Evolutionary conservation across 2,113 vertebrate species (phyloP), one percentile per base, ranked within the genome.

Genomic region (Lates calcarifer): DNA sequence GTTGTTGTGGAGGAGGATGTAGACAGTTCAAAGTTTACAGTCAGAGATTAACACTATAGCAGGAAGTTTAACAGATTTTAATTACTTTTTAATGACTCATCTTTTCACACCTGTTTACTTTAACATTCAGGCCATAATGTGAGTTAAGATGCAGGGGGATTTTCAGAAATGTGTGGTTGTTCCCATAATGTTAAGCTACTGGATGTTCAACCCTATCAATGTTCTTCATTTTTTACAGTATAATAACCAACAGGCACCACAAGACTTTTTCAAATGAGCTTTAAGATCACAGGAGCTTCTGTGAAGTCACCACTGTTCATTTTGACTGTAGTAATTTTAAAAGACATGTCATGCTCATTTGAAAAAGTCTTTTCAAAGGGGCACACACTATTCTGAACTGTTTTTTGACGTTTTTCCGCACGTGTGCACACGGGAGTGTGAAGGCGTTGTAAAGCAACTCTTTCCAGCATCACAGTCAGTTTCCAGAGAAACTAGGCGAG

Each of bases 381-480:
- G 58, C 14, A 51, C 51, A 63, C 33, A 18, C 31, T 45, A 58
- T 65, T 79, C 61, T 53, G 13, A 82, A 65, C 39, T n/a, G 8
- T 20, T 33, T 65, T 67, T 72, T 82, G 80, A 89, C 64, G 69
- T 90, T 86, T 85, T 73, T 31, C 57, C 68, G 74, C 78, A 74
- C n/a, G 7, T 33, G 39, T 33, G 29, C 33, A 26, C 43, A 17
- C 43, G 8, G 57, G 68, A 81, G 83, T 79, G 61, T 64, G 83
- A 89, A 74, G 82, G 88, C 87, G 89, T 89, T 49, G 51, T 51
- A 73, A 71, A 82, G 85, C 64, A 66, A 69, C 79, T 71, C 70
- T 91, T 91, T 90, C 88, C 88, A 91, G 73, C 78, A 66, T 90
- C 89, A 57, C 74, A 77, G 77, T 74, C 72, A 79, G 69, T 92